Evolutionary conservation across 2,888 invertebrate genomes (phyloP).

Genomic region (Ophion slaviceki): DNA sequence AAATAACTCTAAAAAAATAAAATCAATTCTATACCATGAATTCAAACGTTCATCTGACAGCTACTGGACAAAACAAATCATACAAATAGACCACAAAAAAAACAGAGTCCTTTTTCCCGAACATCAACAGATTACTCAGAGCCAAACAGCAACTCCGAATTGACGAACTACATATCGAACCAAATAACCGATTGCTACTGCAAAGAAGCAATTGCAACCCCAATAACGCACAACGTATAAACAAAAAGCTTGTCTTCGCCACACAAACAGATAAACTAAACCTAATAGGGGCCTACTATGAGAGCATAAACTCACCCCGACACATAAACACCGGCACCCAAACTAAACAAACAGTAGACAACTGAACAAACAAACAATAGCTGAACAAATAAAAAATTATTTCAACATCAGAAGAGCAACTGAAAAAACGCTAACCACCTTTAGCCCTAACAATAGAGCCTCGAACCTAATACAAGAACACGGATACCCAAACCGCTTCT

Average conservation of each 20-base stretch:
- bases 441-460: slow-evolving; percentile 29
- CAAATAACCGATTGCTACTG: neutral
- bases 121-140: neutral
- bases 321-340: slow-evolving; percentile 1
- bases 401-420: neutral
- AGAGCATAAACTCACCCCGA: slow-evolving; percentile 33
- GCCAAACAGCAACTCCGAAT: neutral
- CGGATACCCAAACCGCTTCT: neutral
- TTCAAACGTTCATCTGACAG: too few relatives aligned
- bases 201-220: neutral
- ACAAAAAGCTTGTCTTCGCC: slow-evolving; percentile 10
- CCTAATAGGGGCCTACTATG: slow-evolving; percentile 54
- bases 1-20: too few relatives aligned
- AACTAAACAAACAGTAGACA: neutral
- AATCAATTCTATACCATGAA: too few relatives aligned
- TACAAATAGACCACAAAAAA: neutral
- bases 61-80: too few relatives aligned
- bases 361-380: too few relatives aligned
- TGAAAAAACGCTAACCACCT: slow-evolving; percentile 12
- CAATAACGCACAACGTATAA: neutral
- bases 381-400: neutral
- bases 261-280: slow-evolving; percentile 33
- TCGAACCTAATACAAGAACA: neutral
- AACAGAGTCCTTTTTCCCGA: neutral
- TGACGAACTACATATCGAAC: neutral